Evolutionary conservation across 2,113 vertebrate genomes (phyloP).

Genomic region (Poicephalus gulielmi): DNA sequence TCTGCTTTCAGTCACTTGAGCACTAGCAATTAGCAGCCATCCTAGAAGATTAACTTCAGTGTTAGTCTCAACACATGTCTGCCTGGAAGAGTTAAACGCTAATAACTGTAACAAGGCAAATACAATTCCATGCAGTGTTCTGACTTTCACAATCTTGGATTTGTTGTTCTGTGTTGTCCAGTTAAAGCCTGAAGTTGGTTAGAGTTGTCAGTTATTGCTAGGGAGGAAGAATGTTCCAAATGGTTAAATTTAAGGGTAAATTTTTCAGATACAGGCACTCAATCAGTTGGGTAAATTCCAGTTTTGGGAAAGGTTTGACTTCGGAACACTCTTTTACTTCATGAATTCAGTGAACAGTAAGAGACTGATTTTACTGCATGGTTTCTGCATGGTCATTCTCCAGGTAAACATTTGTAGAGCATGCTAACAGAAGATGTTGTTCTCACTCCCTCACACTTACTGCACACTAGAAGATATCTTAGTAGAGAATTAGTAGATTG

Average conservation of each 20-base stretch:
- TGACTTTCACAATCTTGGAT: neutral
- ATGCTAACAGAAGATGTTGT: neutral
- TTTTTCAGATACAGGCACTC: neutral
- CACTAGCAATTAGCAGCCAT: neutral
- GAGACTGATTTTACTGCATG: neutral
- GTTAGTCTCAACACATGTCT: neutral
- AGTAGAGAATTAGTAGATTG: neutral
- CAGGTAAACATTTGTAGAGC: neutral
- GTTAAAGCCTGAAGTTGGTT: neutral
- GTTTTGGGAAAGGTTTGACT: neutral
- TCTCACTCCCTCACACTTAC: neutral
- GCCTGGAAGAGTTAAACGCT: neutral
- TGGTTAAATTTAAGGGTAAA: neutral
- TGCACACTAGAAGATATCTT: neutral
- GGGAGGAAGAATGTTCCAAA: neutral
- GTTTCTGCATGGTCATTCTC: neutral
- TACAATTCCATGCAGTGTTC: neutral
- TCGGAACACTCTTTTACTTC: neutral
- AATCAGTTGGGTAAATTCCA: neutral
- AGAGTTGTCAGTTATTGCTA: neutral
- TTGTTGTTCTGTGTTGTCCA: neutral
- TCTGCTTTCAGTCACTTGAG: neutral
- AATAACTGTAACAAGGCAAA: neutral
- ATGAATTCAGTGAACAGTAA: neutral
- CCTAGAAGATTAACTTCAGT: neutral